Evolutionary conservation across 2,113 vertebrate genomes (phyloP), one percentile per base, ranked within the genome.

Genomic region (Gymnobelideus leadbeateri): DNA sequence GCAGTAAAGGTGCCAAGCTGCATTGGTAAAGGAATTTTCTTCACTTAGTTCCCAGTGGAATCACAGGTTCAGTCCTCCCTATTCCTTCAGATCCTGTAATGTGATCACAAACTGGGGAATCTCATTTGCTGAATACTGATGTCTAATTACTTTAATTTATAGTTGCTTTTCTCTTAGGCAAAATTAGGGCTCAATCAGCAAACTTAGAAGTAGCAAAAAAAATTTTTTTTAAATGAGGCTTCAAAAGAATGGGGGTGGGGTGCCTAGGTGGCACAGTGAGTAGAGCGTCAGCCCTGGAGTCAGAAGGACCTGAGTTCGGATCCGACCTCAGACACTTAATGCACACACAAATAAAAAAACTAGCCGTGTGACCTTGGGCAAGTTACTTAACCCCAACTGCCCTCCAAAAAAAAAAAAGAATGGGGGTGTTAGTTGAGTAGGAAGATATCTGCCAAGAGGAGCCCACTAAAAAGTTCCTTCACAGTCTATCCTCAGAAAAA

Each of bases 111-210:
- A 92, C n/a, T 23, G 92, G 93, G 92, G 43, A 53, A 90, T 92
- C n/a, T 96, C 51, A 91, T 53, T 89, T 92, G 61, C 93, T 92
- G 96, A 94, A 84, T 89, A 93, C 94, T 96, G 93, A 92, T 68
- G n/a, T 61, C 47, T n/a, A 94, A 46, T 91, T 93, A 54, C 37
- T 93, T 28, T 91, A 77, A 93, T 91, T 95, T 61, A 50, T 57
- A 95, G 52, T 25, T 50, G 53, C 43, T 53, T 37, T 92, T 93
- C 89, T 90, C 51, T 91, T 95, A 52, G 95, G 43, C 68, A 47
- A 96, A 92, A 91, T 49, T 61, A 53, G 92, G 91, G 90, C 68
- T 92, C 92, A 90, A 94, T 77, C 54, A 94, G 77, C 7, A 68
- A 90, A 92, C 53, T 95, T 9, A 50, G 91, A 49, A 91, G 91